Percentiles rank a stretch among this genome's conserved stretches.
Evolutionary conservation across 2,888 invertebrate species (phyloP).

Genomic region (Conus canariensis): DNA sequence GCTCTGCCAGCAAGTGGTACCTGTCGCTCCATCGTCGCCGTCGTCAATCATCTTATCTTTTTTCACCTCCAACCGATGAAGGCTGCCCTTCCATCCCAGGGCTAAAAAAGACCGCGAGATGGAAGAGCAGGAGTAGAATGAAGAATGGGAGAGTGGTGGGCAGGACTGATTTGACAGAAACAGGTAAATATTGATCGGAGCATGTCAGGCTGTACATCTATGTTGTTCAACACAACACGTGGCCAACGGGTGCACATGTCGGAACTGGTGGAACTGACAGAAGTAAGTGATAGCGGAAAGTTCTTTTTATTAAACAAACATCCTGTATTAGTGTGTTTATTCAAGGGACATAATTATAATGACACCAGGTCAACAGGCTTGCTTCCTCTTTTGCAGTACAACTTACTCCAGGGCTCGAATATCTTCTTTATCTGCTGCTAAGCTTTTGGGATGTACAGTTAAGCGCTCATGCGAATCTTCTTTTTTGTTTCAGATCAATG

Average conservation of each 20-base stretch:
- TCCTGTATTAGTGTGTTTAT: too few relatives aligned
- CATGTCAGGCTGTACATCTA: background rate
- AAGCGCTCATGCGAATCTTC: too few relatives aligned
- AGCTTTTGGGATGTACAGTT: too few relatives aligned
- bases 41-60: constrained; percentile 35
- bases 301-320: too few relatives aligned
- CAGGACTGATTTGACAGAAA: constrained; percentile 18
- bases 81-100: background rate
- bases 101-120: background rate
- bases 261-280: background rate
- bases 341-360: too few relatives aligned
- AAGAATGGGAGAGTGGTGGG: background rate
- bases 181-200: constrained; percentile 13
- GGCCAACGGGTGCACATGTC: background rate
- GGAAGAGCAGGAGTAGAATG: background rate
- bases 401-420: too few relatives aligned
- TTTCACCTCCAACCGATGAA: background rate
- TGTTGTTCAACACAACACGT: background rate
- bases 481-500: too few relatives aligned
- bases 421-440: too few relatives aligned
- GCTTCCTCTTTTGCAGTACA: too few relatives aligned
- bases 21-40: constrained; percentile 34
- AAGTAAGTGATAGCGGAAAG: too few relatives aligned
- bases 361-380: too few relatives aligned
- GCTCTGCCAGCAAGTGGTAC: constrained; percentile 32